phyloP scores from a whole-genome alignment of 2,888 invertebrate genomes.

The Drosophila trichaetosa region DNA sequence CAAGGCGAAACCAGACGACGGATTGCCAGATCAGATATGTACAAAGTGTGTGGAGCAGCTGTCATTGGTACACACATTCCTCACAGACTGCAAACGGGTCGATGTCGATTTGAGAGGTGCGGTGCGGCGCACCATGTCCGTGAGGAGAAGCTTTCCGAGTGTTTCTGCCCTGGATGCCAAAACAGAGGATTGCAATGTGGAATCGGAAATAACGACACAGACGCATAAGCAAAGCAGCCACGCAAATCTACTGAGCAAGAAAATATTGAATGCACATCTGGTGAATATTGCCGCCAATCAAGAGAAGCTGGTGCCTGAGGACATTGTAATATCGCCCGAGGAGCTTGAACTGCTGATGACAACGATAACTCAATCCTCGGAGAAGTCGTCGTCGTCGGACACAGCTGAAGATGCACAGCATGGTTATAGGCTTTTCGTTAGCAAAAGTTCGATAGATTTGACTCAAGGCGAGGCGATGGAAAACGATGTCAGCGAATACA shows the following conservation, averaged over 20 bases:
- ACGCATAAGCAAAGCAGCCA: constrained; percentile 15
- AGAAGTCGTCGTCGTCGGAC: background rate
- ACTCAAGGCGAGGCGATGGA: constrained; percentile 17
- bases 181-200: background rate
- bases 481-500: constrained; percentile 30
- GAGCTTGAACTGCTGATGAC: background rate
- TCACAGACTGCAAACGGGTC: constrained; percentile 45
- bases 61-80: constrained; percentile 41
- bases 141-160: constrained; percentile 31
- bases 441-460: constrained; percentile 13
- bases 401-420: background rate
- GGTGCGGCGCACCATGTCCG: constrained; percentile 58
- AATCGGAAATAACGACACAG: background rate
- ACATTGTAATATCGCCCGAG: background rate
- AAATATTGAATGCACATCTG: background rate
- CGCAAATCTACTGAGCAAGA: background rate
- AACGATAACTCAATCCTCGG: background rate
- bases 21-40: constrained; percentile 79
- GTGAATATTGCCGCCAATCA: background rate
- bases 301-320: background rate
- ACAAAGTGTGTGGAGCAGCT: constrained; percentile 38
- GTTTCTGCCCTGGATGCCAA: background rate
- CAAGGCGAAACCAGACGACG: constrained; percentile 71
- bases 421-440: constrained; percentile 24
- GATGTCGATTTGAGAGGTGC: constrained; percentile 52